Evolutionary conservation across 2,888 invertebrate species (phyloP).

Genomic region (Calameuta filiformis): DNA sequence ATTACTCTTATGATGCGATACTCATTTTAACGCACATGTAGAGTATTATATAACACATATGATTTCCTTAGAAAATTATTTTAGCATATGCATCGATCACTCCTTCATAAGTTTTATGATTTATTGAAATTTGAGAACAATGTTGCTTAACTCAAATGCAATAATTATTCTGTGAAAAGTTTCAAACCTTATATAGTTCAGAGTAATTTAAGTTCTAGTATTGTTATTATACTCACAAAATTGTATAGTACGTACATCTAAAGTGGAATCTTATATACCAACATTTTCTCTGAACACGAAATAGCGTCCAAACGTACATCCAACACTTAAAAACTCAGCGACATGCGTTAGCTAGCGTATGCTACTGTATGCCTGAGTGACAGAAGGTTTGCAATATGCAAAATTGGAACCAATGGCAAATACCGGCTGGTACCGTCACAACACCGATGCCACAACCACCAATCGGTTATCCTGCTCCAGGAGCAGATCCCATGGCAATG

Average conservation of each 20-base stretch:
- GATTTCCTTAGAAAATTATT: not conserved
- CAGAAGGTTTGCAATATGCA: constrained; percentile 55
- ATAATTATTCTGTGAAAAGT: not conserved
- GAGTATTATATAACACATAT: not conserved
- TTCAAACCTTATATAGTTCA: not conserved
- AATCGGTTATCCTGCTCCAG: constrained; percentile 56
- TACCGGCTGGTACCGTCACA: constrained; percentile 55
- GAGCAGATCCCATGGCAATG: constrained; percentile 61
- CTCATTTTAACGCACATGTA: not conserved
- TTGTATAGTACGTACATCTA: not conserved
- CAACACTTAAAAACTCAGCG: constrained; percentile 53
- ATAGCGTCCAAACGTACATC: constrained; percentile 57
- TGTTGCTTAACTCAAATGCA: not conserved
- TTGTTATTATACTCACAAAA: not conserved
- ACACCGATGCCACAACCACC: constrained; percentile 61
- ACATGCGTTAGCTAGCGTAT: constrained; percentile 50
- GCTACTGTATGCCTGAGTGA: constrained; percentile 37
- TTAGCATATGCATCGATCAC: not conserved
- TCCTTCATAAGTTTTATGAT: not conserved
- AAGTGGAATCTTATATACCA: not conserved
- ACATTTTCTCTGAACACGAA: constrained; percentile 52
- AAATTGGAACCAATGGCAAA: constrained; percentile 65
- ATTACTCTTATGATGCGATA: not conserved
- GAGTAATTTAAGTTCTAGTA: not conserved
- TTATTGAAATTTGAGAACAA: not conserved